Percentiles rank a stretch among this genome's conserved stretches.
Evolutionary conservation across 2,113 vertebrate species (phyloP).

Genomic region (Fregetta grallaria): DNA sequence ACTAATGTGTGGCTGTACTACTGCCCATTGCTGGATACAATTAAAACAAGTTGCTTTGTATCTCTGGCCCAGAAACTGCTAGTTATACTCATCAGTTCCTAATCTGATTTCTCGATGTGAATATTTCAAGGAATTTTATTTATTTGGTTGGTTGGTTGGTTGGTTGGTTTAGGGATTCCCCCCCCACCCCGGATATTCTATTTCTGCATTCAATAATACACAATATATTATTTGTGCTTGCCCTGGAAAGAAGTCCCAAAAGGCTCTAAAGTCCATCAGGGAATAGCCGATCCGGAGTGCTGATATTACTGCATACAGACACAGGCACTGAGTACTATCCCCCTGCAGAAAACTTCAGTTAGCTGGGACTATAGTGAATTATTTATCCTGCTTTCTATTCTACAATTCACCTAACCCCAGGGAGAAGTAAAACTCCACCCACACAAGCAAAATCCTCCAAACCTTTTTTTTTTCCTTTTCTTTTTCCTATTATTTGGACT

Average conservation of each 20-base stretch:
- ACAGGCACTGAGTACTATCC: neutral
- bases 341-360: neutral
- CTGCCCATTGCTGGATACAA: neutral
- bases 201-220: neutral
- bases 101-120: neutral
- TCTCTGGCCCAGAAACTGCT: neutral
- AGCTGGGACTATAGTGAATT: neutral
- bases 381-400: conserved; percentile 5
- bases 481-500: neutral
- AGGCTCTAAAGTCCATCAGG: neutral
- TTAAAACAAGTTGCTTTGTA: neutral
- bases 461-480: neutral
- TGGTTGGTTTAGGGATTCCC: neutral
- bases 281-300: neutral
- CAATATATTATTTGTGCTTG: neutral
- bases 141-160: neutral
- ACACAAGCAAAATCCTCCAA: neutral
- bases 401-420: neutral
- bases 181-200: neutral
- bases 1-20: neutral
- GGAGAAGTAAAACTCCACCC: neutral
- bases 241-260: neutral
- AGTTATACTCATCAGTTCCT: neutral
- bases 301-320: neutral
- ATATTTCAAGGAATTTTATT: neutral